Evolutionary conservation across 64 coral and sea anemone species (phyloP).

Genomic region (Cladopsammia gracilis): DNA sequence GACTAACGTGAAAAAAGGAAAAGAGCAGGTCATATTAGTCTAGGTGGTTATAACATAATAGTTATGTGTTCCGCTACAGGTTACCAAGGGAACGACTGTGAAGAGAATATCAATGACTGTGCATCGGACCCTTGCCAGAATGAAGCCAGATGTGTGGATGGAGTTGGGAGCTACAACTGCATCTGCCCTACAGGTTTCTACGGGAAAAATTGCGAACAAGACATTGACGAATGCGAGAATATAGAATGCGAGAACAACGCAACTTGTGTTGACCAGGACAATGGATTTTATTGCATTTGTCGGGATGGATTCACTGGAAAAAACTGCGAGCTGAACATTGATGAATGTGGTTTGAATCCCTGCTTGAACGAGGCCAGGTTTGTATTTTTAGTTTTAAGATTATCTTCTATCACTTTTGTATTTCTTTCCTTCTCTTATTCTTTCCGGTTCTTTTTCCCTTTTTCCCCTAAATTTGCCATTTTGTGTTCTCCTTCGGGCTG

Average conservation of each 20-base stretch:
- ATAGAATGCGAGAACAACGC: neutral
- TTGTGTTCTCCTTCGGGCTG: no score
- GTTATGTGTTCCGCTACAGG: neutral
- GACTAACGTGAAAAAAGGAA: no score
- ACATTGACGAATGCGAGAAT: neutral
- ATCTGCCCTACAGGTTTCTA: constrained; percentile 11
- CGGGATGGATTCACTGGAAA: neutral
- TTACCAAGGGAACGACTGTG: constrained; percentile 6
- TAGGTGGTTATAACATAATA: no score
- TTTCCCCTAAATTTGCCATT: no score
- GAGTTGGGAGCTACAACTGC: constrained; percentile 30
- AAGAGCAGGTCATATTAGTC: no score
- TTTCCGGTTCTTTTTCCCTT: no score
- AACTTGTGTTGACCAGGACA: neutral
- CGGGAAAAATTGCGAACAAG: constrained; percentile 29
- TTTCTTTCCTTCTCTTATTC: no score
- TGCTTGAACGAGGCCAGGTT: neutral
- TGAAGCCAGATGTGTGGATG: constrained; percentile 4
- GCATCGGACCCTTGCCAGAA: constrained; percentile 25
- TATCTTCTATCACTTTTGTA: no score
- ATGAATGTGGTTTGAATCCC: constrained; percentile 3
- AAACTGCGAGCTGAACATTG: neutral
- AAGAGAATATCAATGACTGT: constrained; percentile 9
- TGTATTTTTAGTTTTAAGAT: neutral
- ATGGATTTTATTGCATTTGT: neutral